A percentile compares a stretch with the other conserved stretches of the same genome.
Evolutionary conservation across 2,888 invertebrate species (phyloP).

Genomic region (Proisotoma minuta): DNA sequence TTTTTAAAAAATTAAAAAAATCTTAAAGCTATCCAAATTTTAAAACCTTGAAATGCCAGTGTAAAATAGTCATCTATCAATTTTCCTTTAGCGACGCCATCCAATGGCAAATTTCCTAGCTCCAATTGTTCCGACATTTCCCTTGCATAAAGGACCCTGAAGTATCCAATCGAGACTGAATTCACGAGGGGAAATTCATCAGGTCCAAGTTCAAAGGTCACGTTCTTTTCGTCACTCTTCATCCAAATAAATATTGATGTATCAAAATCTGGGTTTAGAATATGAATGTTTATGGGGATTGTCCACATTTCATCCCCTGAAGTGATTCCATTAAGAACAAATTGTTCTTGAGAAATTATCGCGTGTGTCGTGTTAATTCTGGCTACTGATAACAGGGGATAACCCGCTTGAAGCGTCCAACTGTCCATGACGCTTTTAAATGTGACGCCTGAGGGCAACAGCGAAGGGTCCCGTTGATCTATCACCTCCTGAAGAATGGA

Average conservation of each 20-base stretch:
- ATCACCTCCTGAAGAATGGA: slow-evolving; percentile 26
- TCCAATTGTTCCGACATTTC: slow-evolving; percentile 25
- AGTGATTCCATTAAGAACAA: slow-evolving; percentile 12
- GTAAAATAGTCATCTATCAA: slow-evolving; percentile 36
- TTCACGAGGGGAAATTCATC: slow-evolving; percentile 30
- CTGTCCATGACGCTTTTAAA: slow-evolving; percentile 38
- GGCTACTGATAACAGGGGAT: slow-evolving; percentile 32
- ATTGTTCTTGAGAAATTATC: slow-evolving; percentile 20
- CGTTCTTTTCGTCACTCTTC: neutral
- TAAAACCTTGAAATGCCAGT: neutral
- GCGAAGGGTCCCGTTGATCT: neutral
- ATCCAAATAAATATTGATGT: neutral
- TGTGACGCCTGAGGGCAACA: slow-evolving; percentile 20
- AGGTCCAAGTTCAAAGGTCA: slow-evolving; percentile 12
- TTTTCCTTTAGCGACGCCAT: slow-evolving; percentile 21
- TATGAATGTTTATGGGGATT: slow-evolving; percentile 27
- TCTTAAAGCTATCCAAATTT: neutral
- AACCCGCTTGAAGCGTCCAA: slow-evolving; percentile 37
- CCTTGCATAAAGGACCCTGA: slow-evolving; percentile 26
- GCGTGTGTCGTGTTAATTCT: slow-evolving; percentile 8
- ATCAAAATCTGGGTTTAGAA: slow-evolving; percentile 1
- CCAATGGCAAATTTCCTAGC: slow-evolving; percentile 4
- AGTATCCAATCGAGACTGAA: slow-evolving; percentile 37
- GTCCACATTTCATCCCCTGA: slow-evolving; percentile 26
- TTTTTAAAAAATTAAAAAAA: too few relatives aligned